Evolutionary conservation across 2,797 vertebrate genomes (phyloP), one percentile per base, ranked within the genome.

Genomic region (Arnoldichthys spilopterus): DNA sequence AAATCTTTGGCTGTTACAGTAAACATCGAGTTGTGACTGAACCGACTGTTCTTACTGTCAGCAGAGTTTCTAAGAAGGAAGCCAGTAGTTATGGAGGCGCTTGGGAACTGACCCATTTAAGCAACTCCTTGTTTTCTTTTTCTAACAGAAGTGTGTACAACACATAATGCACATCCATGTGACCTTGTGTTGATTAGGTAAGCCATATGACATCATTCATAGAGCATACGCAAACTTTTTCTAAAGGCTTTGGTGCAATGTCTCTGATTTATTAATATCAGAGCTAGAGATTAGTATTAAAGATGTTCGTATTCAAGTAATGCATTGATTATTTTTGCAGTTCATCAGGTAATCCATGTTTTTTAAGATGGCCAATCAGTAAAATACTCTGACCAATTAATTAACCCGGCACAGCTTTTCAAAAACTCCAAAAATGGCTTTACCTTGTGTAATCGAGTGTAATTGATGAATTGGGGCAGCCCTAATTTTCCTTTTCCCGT

Each of bases 41-140:
- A 67, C 37, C n/a, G 1, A 18, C 28, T 30, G 30, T 32, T 62
- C 59, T 62, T 45, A 7, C 64, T 67, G 40, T 43, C 64, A 67
- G 13, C 22, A 28, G 64, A 18, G 13, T 47, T 68, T 47, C 43
- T 45, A 26, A 67, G 43, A 68, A 6, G 9, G 28, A 20, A 45
- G 12, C n/a, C 64, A 67, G 64, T 47, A 22, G 43, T 45, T 67
- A 7, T 45, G 59, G 59, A 11, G 20, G 34, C 7, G 18, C 59
- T 59, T 63, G 61, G 32, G 61, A 67, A 16, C 40, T 8, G 64
- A 67, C 40, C 45, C 45, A 51, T 49, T 69, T 49, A 69, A 51
- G 18, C 45, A 49, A 49, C 45, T 69, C 43, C 62, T 40, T 24
- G 20, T 64, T 64, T n/a, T 43, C 32, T 40, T 22, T 40, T 43